Evolutionary conservation across 1,140 invertebrate species (phyloP).

Genomic region (Anastrepha obliqua): DNA sequence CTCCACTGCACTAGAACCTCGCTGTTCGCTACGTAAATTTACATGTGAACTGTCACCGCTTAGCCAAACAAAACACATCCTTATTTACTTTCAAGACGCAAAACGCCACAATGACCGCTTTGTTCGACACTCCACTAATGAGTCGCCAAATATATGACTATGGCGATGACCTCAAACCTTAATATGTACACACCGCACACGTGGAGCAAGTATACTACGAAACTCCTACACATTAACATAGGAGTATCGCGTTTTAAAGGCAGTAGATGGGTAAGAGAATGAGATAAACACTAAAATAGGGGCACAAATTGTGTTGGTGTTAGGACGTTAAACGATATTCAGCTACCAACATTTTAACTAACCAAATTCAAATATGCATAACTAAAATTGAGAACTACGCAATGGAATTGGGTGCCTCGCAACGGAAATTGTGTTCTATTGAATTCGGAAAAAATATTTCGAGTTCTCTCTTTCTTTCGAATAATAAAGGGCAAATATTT

Average conservation of each 20-base stretch:
- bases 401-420: too few species aligned
- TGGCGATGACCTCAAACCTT: constrained; percentile 13
- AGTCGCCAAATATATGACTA: constrained; percentile 45
- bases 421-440: too few species aligned
- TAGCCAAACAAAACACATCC: constrained; percentile 39
- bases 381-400: too few species aligned
- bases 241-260: not conserved
- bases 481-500: too few species aligned
- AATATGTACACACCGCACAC: constrained; percentile 27
- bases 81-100: constrained; percentile 18
- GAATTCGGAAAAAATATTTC: too few species aligned
- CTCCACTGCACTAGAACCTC: not conserved
- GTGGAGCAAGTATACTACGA: constrained; percentile 23
- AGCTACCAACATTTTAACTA: not conserved
- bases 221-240: constrained; percentile 12
- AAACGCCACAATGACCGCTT: constrained; percentile 15
- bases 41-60: constrained; percentile 2
- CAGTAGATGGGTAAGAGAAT: not conserved
- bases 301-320: not conserved
- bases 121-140: constrained; percentile 35
- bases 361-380: not conserved
- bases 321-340: not conserved
- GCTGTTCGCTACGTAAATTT: not conserved
- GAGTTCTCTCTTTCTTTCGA: too few species aligned
- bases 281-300: not conserved